Evolutionary conservation across 2,797 vertebrate genomes (phyloP).

Genomic region (Coranthus polyacanthus): DNA sequence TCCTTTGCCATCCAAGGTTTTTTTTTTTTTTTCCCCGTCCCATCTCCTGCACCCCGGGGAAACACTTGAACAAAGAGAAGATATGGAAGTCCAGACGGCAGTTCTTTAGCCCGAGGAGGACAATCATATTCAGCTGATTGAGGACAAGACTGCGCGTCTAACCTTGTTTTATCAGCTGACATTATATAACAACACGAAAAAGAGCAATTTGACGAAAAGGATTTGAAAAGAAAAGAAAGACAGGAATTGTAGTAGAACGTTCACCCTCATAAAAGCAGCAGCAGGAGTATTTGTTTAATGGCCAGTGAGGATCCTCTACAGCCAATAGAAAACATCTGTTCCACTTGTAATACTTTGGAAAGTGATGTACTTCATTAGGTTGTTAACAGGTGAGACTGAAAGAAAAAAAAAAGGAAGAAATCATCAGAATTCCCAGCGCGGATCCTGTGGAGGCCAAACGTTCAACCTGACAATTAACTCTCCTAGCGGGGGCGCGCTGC

Average conservation of each 20-base stretch:
- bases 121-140: conserved; percentile 61
- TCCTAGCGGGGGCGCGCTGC: conserved; percentile 67
- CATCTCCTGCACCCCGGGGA: conserved; percentile 53
- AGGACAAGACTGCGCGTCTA: conserved; percentile 63
- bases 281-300: no score
- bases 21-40: conserved; percentile 28
- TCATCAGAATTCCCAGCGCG: conserved; percentile 75
- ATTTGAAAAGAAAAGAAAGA: neutral
- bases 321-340: no score
- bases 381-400: conserved; percentile 25
- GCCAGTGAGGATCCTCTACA: no score
- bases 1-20: conserved; percentile 24
- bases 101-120: conserved; percentile 68
- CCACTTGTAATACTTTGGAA: no score
- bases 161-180: conserved; percentile 34
- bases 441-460: conserved; percentile 63
- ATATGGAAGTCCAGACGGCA: conserved; percentile 47
- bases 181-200: neutral
- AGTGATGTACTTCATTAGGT: conserved; percentile 44
- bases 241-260: no score
- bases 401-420: conserved; percentile 35
- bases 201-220: neutral
- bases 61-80: conserved; percentile 56
- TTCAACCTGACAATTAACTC: conserved; percentile 81
- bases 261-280: no score